Evolutionary conservation across 1,140 invertebrate species (phyloP).

Genomic region (Dreissena polymorpha): DNA sequence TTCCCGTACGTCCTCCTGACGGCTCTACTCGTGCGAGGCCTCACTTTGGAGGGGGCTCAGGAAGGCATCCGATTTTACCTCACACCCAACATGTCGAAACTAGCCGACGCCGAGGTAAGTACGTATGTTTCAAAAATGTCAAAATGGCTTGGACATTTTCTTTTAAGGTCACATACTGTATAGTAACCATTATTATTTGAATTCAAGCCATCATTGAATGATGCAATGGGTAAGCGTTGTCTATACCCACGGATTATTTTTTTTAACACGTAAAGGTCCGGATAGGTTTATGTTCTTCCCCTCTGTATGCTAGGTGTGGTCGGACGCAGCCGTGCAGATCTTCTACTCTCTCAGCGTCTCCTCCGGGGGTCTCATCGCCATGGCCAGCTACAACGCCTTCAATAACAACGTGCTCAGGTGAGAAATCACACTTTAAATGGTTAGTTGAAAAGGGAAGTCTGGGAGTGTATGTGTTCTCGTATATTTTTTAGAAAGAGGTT

Average conservation of each 20-base stretch:
- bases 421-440: neutral
- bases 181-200: too few relatives aligned
- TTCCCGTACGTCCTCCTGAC: constrained; percentile 78
- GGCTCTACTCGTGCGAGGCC: constrained; percentile 72
- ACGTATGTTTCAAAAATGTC: neutral
- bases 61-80: constrained; percentile 90
- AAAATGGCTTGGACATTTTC: too few relatives aligned
- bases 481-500: neutral
- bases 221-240: too few relatives aligned
- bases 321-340: constrained; percentile 94
- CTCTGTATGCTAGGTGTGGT: constrained; percentile 84
- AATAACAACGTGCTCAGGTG: constrained; percentile 91
- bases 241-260: too few relatives aligned
- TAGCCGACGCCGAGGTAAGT: constrained; percentile 43
- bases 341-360: constrained; percentile 95
- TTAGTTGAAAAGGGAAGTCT: neutral
- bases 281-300: too few relatives aligned
- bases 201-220: too few relatives aligned
- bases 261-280: too few relatives aligned
- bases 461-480: neutral
- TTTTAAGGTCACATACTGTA: too few relatives aligned
- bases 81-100: constrained; percentile 81
- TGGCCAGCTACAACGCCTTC: constrained; percentile 95
- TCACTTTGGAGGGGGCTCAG: constrained; percentile 88
- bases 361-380: constrained; percentile 95